Base-by-base conservation (phyloP, 2,797 vertebrate genomes). In the Geotrypetes seraphini region DNA sequence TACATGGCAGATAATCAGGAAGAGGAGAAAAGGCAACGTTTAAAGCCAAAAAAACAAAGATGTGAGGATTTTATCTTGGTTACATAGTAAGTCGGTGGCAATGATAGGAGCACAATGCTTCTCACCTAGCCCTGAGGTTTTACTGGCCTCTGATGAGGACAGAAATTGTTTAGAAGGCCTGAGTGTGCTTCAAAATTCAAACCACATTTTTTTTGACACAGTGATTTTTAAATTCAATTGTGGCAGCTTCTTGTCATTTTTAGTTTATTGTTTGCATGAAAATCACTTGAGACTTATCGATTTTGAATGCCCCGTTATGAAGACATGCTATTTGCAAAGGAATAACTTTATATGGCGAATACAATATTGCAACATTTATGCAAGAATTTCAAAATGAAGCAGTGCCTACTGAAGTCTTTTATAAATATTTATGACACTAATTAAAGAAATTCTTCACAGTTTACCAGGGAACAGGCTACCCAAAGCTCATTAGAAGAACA, bases 351-450 rank as follows among this genome's bases (percentile, higher is more conserved):
- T 13, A 50, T 5, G 9, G 12, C 46, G 36, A 56, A 63, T 57
- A 50, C 52, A 31, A 8, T 35, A 50, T 3, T n/a, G n/a, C n/a
- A n/a, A n/a, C 16, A 56, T 61, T 62, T 69, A 47, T 50, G 31
- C 12, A 64, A 61, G 23, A 39, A 34, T 31, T 38, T n/a, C 33
- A 52, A 54, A 75, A 45, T 8, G 9, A 33, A 66, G 48, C 19
- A 57, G 16, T 47, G 12, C 50, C 33, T 58, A 42, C 31, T 51
- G 9, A 37, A 44, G 29, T 42, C 19, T 55, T 66, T 53, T 56
- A 65, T 61, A 69, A 63, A 71, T 67, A 69, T 65, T 71, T 71
- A 60, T 73, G 23, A 39, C 49, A 36, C 39, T 69, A 69, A 68
- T 71, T 64, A 69, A 38, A 58, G 38, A 69, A 65, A 53, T 42